Base-by-base conservation (phyloP, 2,797 vertebrate species). In the Esox lucius region DNA sequence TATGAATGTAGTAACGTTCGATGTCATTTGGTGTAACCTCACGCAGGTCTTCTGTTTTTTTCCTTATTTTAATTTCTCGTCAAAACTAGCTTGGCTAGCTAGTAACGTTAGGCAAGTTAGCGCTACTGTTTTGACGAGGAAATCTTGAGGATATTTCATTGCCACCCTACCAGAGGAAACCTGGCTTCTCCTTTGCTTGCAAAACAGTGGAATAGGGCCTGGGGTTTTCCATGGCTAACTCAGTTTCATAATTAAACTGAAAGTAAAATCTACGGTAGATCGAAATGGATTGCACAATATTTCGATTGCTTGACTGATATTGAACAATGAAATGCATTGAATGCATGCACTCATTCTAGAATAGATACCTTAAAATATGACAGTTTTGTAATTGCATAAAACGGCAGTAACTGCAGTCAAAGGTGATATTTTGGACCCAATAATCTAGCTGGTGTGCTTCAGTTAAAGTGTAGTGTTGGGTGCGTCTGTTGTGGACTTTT, bases 211-310 rank as follows among this genome's bases (percentile, higher is more conserved):
- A 59, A 59, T 24, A 24, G 4, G 11, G 42, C 6, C 42, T 9
- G 56, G n/a, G 56, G n/a, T 9, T 24, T 59, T 24, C 9, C 56
- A 22, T 59, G n/a, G 56, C n/a, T 2, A 59, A 22, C 22, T 22
- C 9, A 74, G 64, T 73, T 74, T 26, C 53, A 5, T 6, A 46
- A 19, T 59, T 5, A 62, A 78, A 83, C 46, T 68, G 71, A 78
- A 83, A 80, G 70, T 77, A 53, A 59, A 31, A 61, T 77, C 42
- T 46, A 46, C 42, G 8, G 22, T 7, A 72, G 24, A 24, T 9
- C 9, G 5, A 67, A n/a, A n/a, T 7, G 42, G 4, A 70, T 8
- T 42, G 17, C 51, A 22, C 31, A 24, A 16, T n/a, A 22, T 33
- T 48, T 28, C 5, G 70, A 68, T 73, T 77, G 31, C 62, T 53